Evolutionary conservation across 2,888 invertebrate species (phyloP), one percentile per base, ranked within the genome.

Genomic region (Mesoligia furuncula): DNA sequence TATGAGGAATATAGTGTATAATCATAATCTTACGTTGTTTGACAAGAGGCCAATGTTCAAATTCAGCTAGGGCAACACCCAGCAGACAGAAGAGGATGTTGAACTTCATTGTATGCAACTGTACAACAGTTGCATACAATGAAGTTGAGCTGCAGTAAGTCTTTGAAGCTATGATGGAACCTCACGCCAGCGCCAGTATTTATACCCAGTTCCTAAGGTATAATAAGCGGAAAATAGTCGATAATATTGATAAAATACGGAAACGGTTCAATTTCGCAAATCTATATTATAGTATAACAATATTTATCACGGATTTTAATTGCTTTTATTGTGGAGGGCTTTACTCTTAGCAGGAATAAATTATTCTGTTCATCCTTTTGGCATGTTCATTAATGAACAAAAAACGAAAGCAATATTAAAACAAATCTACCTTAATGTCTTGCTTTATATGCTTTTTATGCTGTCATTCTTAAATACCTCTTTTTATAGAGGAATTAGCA

Each of bases 81-180:
- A 75, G 27, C 39, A 75, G 51, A 31, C 51, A 62, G 17, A 61
- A 24, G 48, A 75, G 39, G 31, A 75, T 75, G 39, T 75, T 9
- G 6, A 62, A 17, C 51, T 75, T 62, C 48, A 75, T 75, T 39
- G 48, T 75, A 24, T 13, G 27, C 51, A 54, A 24, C n/a, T 61
- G 20, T n/a, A n/a, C n/a, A n/a, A n/a, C n/a, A n/a, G n/a, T n/a
- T n/a, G n/a, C n/a, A n/a, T n/a, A n/a, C n/a, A n/a, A n/a, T n/a
- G n/a, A n/a, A n/a, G n/a, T 61, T 61, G 48, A 59, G 7, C n/a
- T 48, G 61, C 13, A 51, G 48, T 17, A 61, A 17, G n/a, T 36
- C 17, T 71, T 62, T 31, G 51, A 42, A 75, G 31, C 13, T 62
- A 31, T 75, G 24, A 75, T 75, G 48, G 20, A 24, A 36, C 39